These are phyloP conservation scores for Sebastes aleutianus DNA, from an alignment of 2,797 vertebrate species.

Conservation along the genomic window DNA sequence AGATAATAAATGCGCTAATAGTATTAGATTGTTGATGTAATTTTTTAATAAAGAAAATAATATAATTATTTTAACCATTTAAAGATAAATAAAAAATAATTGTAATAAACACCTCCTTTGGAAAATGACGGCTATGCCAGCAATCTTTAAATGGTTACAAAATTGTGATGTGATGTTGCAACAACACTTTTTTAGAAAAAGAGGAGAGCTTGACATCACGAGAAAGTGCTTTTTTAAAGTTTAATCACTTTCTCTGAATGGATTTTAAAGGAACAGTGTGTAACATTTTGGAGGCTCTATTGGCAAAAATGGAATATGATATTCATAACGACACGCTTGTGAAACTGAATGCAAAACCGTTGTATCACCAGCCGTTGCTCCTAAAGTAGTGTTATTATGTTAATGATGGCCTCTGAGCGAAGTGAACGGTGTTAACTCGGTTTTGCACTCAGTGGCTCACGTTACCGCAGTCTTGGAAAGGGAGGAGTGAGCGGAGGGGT, in stretches of 20 bases:
- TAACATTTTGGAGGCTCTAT: background rate
- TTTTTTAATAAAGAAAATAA: background rate
- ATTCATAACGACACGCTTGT: too few species aligned
- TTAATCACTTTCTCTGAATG: background rate
- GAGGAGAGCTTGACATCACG: background rate
- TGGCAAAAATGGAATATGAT: background rate
- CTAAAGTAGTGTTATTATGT: too few species aligned
- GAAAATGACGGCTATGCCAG: background rate
- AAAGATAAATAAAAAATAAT: background rate
- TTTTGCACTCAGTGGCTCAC: too few species aligned
- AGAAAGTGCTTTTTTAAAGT: background rate
- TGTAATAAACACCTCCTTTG: too few species aligned
- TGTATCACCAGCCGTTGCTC: too few species aligned
- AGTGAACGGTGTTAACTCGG: too few species aligned
- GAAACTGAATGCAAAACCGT: too few species aligned
- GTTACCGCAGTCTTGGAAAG: too few species aligned
- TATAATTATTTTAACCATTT: background rate
- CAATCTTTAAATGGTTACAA: background rate
- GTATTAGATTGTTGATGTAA: background rate
- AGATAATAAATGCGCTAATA: slow-evolving; percentile 18
- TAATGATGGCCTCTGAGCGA: too few species aligned
- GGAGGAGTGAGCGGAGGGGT: too few species aligned
- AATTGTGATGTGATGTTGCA: background rate
- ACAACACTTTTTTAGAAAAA: background rate
- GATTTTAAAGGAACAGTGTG: background rate